These are phyloP conservation scores for Ennomos quercinarius DNA, from an alignment of 2,888 invertebrate species.

Conservation along the genomic window DNA sequence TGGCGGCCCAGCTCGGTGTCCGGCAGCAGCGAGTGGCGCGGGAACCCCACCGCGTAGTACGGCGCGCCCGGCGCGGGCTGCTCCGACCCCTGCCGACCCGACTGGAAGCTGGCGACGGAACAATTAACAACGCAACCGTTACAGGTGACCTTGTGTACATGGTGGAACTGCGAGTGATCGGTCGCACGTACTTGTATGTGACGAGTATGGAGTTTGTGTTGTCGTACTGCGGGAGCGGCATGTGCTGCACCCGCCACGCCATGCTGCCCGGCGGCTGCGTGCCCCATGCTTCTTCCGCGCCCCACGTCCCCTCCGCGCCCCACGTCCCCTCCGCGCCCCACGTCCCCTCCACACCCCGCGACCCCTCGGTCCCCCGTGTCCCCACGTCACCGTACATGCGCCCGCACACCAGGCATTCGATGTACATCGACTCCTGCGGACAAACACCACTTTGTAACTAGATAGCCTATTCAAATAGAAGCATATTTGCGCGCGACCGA, in stretches of 20 bases:
- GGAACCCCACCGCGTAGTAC: conserved; percentile 96
- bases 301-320: conserved; percentile 79
- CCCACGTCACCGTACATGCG: conserved; percentile 87
- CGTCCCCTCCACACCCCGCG: conserved; percentile 68
- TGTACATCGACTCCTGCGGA: conserved; percentile 86
- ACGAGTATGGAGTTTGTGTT: conserved; percentile 92
- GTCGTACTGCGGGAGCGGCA: conserved; percentile 84
- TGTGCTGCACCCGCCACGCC: conserved; percentile 91
- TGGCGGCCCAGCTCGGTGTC: conserved; percentile 92
- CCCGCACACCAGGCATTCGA: conserved; percentile 95
- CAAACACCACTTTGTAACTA: no score
- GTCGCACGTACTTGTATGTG: conserved; percentile 67
- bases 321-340: conserved; percentile 71
- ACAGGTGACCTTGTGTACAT: no score
- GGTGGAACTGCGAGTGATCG: no score
- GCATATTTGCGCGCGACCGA: no score
- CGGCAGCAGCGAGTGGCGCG: conserved; percentile 92
- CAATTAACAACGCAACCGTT: no score
- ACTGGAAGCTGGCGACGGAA: conserved; percentile 89
- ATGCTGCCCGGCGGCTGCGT: conserved; percentile 88
- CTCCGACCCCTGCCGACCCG: conserved; percentile 92
- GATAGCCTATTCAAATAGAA: no score
- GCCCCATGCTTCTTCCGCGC: conserved; percentile 68
- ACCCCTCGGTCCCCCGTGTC: conserved; percentile 43
- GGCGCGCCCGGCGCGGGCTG: conserved; percentile 93